Conservation (phyloP, 2,888 invertebrate species). For the Protophormia terraenovae region DNA sequence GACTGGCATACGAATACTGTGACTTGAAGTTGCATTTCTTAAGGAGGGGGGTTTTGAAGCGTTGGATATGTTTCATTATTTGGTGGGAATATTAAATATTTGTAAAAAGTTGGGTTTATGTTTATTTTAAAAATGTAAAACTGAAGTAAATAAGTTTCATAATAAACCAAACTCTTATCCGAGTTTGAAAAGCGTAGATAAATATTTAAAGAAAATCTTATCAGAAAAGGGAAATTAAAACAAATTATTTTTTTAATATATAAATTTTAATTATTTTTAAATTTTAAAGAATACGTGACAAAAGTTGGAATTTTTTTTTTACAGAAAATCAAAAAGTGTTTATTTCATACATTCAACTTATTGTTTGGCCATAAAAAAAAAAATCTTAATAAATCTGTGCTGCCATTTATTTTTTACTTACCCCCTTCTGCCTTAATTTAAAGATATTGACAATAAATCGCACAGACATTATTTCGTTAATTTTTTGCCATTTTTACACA, state of each 20-base stretch:
- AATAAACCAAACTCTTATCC: background rate
- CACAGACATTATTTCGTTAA: constrained; percentile 17
- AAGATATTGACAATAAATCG: background rate
- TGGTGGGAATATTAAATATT: constrained; percentile 52
- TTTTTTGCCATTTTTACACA: constrained; percentile 29
- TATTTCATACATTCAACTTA: too few relatives aligned
- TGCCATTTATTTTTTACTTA: background rate
- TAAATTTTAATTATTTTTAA: too few relatives aligned
- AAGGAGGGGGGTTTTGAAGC: background rate
- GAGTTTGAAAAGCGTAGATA: background rate
- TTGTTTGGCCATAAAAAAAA: too few relatives aligned
- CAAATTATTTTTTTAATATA: too few relatives aligned
- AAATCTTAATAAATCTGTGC: background rate
- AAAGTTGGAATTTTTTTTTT: too few relatives aligned
- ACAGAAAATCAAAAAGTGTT: too few relatives aligned
- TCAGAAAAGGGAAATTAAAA: background rate
- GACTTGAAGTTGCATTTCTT: background rate
- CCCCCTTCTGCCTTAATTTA: background rate
- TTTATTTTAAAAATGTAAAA: constrained; percentile 3
- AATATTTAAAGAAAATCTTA: constrained; percentile 8
- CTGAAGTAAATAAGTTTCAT: background rate
- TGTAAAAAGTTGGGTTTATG: background rate
- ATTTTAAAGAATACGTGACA: too few relatives aligned
- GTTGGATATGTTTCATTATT: background rate
- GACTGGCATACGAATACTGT: background rate